These are phyloP conservation scores for Pleuronectes platessa DNA, from an alignment of 2,113 vertebrate species.

Conservation along the genomic window DNA sequence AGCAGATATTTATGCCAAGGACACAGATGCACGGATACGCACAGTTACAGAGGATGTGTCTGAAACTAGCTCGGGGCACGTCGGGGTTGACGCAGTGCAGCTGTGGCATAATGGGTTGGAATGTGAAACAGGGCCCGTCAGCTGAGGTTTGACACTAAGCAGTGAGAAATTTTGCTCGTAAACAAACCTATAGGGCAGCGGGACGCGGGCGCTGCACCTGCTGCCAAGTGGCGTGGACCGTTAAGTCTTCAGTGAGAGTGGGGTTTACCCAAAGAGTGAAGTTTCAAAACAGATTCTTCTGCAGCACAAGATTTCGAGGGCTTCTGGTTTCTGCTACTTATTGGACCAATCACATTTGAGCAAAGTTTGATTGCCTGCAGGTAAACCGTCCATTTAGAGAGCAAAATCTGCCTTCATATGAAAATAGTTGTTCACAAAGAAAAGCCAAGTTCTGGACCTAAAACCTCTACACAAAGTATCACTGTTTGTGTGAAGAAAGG, in stretches of 20 bases:
- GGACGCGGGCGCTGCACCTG: slow-evolving; percentile 17
- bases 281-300: too few species aligned
- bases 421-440: too few species aligned
- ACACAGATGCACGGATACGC: slow-evolving; percentile 24
- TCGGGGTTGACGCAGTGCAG: slow-evolving; percentile 49
- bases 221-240: slow-evolving; percentile 23
- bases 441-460: too few species aligned
- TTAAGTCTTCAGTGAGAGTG: background rate
- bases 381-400: too few species aligned
- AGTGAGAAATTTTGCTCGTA: slow-evolving; percentile 23
- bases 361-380: too few species aligned
- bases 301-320: background rate
- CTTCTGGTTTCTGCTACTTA: background rate
- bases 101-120: slow-evolving; percentile 63
- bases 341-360: too few species aligned
- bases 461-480: too few species aligned
- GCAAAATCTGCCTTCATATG: too few species aligned
- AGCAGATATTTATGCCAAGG: slow-evolving; percentile 15
- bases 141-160: slow-evolving; percentile 62
- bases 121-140: slow-evolving; percentile 68
- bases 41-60: slow-evolving; percentile 7
- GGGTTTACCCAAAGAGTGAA: background rate
- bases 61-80: slow-evolving; percentile 21
- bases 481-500: too few species aligned
- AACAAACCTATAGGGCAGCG: slow-evolving; percentile 55